Conservation (phyloP, 35 echinoderm and acorn worm species). For the Anneissia japonica region DNA sequence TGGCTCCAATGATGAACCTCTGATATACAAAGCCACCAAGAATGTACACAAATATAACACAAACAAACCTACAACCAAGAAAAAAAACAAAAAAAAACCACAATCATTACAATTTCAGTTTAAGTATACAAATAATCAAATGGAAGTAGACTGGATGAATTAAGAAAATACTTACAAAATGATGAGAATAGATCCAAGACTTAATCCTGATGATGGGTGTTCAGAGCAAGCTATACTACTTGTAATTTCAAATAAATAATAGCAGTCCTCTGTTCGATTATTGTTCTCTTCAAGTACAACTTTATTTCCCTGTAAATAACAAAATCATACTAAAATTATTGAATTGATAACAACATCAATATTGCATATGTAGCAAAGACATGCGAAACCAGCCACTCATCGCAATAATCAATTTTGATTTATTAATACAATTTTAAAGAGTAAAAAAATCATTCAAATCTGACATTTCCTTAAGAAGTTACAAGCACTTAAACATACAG, state of each 20-base stretch:
- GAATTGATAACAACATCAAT: too few relatives aligned
- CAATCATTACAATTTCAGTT: too few relatives aligned
- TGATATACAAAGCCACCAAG: constrained; percentile 70
- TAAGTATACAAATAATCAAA: too few relatives aligned
- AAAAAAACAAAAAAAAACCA: constrained; percentile 2
- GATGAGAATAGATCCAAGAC: constrained; percentile 45
- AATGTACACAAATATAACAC: constrained; percentile 49
- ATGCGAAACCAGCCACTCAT: too few relatives aligned
- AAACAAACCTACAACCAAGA: constrained; percentile 30
- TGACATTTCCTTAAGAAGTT: too few relatives aligned
- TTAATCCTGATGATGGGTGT: neutral
- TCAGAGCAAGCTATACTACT: constrained; percentile 36
- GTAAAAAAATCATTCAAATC: too few relatives aligned
- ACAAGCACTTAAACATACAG: too few relatives aligned
- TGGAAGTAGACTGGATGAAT: too few relatives aligned
- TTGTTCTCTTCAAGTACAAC: constrained; percentile 55
- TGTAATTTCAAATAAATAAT: constrained; percentile 70
- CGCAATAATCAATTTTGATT: too few relatives aligned
- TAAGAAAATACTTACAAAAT: constrained; percentile 74
- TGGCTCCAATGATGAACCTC: constrained; percentile 64
- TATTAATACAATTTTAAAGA: too few relatives aligned
- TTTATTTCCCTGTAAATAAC: constrained; percentile 22
- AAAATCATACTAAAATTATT: too few relatives aligned
- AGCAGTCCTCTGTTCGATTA: constrained; percentile 45
- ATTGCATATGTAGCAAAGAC: too few relatives aligned